Conservation (phyloP, 1,140 invertebrate genomes). For the Drosophila neocordata region DNA sequence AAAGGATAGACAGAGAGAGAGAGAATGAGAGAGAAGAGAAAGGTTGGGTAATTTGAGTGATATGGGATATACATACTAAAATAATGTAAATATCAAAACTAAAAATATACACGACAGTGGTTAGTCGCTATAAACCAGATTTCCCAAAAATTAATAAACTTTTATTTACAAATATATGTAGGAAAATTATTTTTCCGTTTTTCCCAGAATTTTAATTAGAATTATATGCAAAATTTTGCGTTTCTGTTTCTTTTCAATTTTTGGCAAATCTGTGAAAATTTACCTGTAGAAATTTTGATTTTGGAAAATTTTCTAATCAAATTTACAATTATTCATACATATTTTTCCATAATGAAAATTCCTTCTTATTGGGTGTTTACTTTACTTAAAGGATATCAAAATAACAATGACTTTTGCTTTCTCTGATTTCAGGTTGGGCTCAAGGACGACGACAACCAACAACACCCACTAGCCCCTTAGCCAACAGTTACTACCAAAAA, state of each 20-base stretch:
- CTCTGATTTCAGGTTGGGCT: conserved; percentile 43
- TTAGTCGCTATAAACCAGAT: conserved; percentile 7
- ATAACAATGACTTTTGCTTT: conserved; percentile 38
- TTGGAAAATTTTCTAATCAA: neutral
- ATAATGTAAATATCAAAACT: conserved; percentile 39
- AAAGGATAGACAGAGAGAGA: neutral
- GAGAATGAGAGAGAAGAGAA: neutral
- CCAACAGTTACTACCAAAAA: conserved; percentile 39
- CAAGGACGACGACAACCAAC: conserved; percentile 32
- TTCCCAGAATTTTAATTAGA: too few relatives aligned
- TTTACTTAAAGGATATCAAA: conserved; percentile 29
- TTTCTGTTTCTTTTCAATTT: neutral
- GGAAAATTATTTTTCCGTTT: neutral
- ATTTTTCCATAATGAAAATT: too few relatives aligned
- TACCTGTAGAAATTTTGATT: too few relatives aligned
- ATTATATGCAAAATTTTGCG: too few relatives aligned
- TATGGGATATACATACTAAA: conserved; percentile 42
- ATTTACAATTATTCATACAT: too few relatives aligned
- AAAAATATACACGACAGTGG: conserved; percentile 31
- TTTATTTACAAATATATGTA: neutral
- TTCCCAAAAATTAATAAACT: neutral
- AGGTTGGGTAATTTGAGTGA: conserved; percentile 38
- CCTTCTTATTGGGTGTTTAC: neutral
- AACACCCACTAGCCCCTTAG: neutral
- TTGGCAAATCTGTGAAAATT: too few relatives aligned